Evolutionary conservation across 2,797 vertebrate species (phyloP).

Genomic region (Acanthis flammea): DNA sequence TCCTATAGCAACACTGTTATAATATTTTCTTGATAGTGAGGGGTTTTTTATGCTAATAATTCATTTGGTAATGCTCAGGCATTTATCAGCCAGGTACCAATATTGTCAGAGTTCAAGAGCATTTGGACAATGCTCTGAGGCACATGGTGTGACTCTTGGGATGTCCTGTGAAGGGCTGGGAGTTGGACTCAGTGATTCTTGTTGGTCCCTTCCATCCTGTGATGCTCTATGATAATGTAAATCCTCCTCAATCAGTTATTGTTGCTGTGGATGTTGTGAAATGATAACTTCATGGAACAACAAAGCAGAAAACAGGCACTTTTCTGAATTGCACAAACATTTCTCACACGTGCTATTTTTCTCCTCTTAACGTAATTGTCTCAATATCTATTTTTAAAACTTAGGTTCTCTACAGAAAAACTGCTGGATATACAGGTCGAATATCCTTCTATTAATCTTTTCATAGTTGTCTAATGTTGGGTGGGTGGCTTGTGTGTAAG

Average conservation of each 20-base stretch:
- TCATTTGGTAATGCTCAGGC: neutral
- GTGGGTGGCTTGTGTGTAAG: slow-evolving; percentile 4
- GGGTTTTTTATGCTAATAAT: neutral
- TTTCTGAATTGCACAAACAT: neutral
- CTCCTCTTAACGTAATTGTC: slow-evolving; percentile 20
- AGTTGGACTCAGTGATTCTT: neutral
- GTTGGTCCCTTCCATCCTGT: neutral
- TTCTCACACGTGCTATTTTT: neutral
- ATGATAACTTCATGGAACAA: neutral
- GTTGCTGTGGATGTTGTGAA: neutral
- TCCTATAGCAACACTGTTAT: too few species aligned
- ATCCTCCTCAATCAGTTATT: neutral
- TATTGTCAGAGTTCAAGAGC: neutral
- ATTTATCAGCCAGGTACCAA: neutral
- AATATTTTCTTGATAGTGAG: neutral
- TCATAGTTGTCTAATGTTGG: slow-evolving; percentile 13
- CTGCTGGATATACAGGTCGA: neutral
- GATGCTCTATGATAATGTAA: neutral
- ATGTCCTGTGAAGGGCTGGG: neutral
- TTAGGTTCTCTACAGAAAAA: neutral
- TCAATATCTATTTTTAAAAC: slow-evolving; percentile 38
- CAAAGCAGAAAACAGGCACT: neutral
- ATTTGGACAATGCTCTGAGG: neutral
- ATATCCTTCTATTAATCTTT: slow-evolving; percentile 36
- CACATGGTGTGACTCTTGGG: neutral